Evolutionary conservation across 2,888 invertebrate genomes (phyloP).

Genomic region (Drosophila siamana): DNA sequence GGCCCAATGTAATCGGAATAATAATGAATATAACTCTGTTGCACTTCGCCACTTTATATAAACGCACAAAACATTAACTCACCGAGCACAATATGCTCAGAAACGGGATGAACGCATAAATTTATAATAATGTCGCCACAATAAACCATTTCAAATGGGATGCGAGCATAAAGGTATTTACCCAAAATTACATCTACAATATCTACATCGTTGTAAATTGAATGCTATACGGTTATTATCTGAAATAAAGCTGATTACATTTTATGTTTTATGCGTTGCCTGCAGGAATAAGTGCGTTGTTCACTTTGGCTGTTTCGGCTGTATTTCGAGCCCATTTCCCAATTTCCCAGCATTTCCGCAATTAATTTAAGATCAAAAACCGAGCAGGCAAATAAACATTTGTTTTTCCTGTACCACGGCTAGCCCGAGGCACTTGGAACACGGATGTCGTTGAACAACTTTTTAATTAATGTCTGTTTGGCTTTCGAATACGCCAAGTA

Average conservation of each 20-base stretch:
- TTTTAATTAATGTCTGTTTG: constrained; percentile 18
- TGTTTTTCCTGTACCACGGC: constrained; percentile 8
- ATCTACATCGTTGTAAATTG: neutral
- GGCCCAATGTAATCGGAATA: neutral
- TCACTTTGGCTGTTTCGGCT: neutral
- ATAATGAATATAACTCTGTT: neutral
- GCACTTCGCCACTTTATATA: constrained; percentile 3
- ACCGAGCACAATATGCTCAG: neutral
- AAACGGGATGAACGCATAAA: neutral
- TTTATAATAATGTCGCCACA: constrained; percentile 1
- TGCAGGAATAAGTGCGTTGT: neutral
- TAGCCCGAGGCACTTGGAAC: constrained; percentile 10
- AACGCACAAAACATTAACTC: constrained; percentile 2
- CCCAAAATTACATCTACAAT: neutral
- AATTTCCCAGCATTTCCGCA: constrained; percentile 16
- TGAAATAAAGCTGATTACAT: constrained; percentile 6
- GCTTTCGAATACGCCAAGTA: neutral
- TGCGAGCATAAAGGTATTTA: constrained; percentile 5
- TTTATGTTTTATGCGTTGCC: neutral
- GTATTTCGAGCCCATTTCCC: constrained; percentile 1
- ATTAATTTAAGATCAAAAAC: constrained; percentile 17
- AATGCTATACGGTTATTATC: constrained; percentile 1
- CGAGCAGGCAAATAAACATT: constrained; percentile 14
- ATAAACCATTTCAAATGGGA: neutral
- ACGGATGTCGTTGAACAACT: constrained; percentile 7